Base-by-base conservation (phyloP, 1,140 invertebrate genomes). In the Ips typographus region DNA sequence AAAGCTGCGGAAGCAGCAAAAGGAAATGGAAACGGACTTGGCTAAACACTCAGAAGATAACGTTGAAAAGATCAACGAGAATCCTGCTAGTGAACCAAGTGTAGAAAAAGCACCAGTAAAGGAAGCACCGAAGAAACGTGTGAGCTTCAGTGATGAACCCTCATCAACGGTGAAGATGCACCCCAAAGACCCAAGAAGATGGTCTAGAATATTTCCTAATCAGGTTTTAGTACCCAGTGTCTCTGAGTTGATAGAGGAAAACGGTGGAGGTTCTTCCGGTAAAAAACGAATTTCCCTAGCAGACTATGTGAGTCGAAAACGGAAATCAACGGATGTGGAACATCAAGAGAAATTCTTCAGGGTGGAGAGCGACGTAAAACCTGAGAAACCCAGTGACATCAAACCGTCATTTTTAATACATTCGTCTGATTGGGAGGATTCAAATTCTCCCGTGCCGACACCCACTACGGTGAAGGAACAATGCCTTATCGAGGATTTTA, bases 281-380 rank as follows among this genome's bases (percentile, higher is more conserved):
- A 72, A 74, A 51, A 72, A 65, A 61, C 74, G 74, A 55, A 68
- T 76, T 3, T 74, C 71, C 47, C 67, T 72, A 42, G 63, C 70
- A 22, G 75, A 76, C 51, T 76, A 76, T 47, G 73, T 74, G n/a
- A 74, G 55, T 22, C 49, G 75, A 8, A 76, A 75, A 59, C 42
- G 71, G 36, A 76, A 76, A 60, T 38, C 41, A 6, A 41, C 59
- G 2, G 57, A 40, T 22, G 6, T 57, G 8, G 68, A 67, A 42
- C 53, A n/a, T 22, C 22, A 36, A 22, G 39, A 61, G 42, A 40
- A 53, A 2, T 44, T 44, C 5, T 40, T 8, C 8, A 8, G 36
- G 37, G 8, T 6, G 37, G 37, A 22, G 1, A 38, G 4, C 37
- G 52, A n/a, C n/a, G 6, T 55, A 4, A 8, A n/a, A 40, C 44